These are phyloP conservation scores for Scaeva pyrastri DNA, from an alignment of 2,888 invertebrate species.

Conservation along the genomic window DNA sequence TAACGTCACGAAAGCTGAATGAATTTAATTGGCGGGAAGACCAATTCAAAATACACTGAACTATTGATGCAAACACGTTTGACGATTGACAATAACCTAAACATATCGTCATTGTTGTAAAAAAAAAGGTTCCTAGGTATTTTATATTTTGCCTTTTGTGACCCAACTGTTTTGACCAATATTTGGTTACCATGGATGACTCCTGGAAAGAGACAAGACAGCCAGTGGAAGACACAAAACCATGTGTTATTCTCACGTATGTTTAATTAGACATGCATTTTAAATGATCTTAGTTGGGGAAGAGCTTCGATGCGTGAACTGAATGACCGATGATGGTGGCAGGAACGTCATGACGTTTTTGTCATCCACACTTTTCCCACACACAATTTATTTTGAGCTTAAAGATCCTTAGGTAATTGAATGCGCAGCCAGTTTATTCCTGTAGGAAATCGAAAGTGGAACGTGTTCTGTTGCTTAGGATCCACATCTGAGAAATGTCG, in stretches of 20 bases:
- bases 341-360: conserved; percentile 17
- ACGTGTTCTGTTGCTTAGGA: too few species aligned
- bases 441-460: too few species aligned
- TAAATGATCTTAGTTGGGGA: conserved; percentile 62
- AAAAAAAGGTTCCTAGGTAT: not conserved
- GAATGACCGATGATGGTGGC: too few species aligned
- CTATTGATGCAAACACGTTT: not conserved
- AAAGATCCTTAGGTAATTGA: too few species aligned
- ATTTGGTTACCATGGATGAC: conserved; percentile 55
- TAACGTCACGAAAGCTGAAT: conserved; percentile 3
- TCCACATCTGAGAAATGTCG: too few species aligned
- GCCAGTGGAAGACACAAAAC: conserved; percentile 12
- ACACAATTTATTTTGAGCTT: too few species aligned
- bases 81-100: not conserved
- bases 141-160: not conserved
- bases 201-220: conserved; percentile 32
- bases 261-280: conserved; percentile 53
- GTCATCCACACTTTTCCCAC: not conserved
- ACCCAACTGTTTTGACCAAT: conserved; percentile 43
- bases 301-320: not conserved
- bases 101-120: conserved; percentile 22
- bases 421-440: too few species aligned
- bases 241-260: conserved; percentile 20
- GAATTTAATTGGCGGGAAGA: conserved; percentile 40
- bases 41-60: conserved; percentile 1